phyloP scores from a whole-genome alignment of 2,888 invertebrate genomes.

The Sympetrum striolatum region DNA sequence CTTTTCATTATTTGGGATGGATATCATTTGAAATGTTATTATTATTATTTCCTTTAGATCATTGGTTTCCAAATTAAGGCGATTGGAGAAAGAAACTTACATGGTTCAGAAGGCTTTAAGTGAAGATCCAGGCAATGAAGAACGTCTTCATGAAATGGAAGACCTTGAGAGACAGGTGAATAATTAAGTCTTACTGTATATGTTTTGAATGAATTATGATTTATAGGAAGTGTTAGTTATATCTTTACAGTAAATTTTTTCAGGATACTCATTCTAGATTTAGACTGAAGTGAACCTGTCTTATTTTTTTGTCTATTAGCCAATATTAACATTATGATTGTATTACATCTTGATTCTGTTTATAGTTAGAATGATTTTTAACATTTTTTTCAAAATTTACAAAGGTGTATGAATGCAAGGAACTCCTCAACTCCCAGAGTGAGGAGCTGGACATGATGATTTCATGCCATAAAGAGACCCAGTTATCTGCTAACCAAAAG shows the following conservation, averaged over 20 bases:
- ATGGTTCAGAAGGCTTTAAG: slow-evolving; percentile 80
- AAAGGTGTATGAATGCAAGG: slow-evolving; percentile 89
- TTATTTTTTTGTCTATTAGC: too few relatives aligned
- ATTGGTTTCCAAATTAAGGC: slow-evolving; percentile 79
- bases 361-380: too few relatives aligned
- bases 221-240: too few relatives aligned
- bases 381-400: neutral
- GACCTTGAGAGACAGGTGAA: slow-evolving; percentile 73
- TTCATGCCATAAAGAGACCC: slow-evolving; percentile 86
- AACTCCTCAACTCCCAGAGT: slow-evolving; percentile 82
- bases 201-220: too few relatives aligned
- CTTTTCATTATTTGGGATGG: neutral
- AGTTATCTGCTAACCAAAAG: slow-evolving; percentile 64
- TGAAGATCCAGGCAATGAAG: slow-evolving; percentile 63
- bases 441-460: slow-evolving; percentile 96
- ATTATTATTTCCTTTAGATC: slow-evolving; percentile 53
- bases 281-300: too few relatives aligned
- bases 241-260: too few relatives aligned
- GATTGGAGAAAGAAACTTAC: slow-evolving; percentile 89
- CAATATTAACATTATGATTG: too few relatives aligned
- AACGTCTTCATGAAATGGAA: slow-evolving; percentile 71
- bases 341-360: too few relatives aligned
- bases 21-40: neutral
- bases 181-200: neutral
- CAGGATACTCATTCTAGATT: too few relatives aligned